A percentile compares a stretch with the other conserved stretches of the same genome.
Evolutionary conservation across 2,888 invertebrate species (phyloP).

Genomic region (Amorpha juglandis): DNA sequence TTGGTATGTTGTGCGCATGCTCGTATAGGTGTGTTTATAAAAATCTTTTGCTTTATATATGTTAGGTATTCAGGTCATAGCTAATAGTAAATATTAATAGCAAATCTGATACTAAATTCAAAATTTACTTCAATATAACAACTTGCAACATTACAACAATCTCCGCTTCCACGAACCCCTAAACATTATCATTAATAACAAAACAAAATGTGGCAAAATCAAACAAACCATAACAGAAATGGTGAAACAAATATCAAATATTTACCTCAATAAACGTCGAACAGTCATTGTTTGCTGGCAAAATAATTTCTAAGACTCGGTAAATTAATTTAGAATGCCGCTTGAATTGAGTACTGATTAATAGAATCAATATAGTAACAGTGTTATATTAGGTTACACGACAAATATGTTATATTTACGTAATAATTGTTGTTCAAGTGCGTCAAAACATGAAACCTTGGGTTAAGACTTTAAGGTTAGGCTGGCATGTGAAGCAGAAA

Average conservation of each 20-base stretch:
- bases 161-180: not conserved
- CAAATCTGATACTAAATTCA: too few species aligned
- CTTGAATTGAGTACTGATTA: constrained; percentile 63
- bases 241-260: constrained; percentile 68
- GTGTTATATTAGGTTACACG: constrained; percentile 44
- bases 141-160: not conserved
- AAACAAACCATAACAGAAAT: constrained; percentile 38
- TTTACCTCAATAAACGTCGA: constrained; percentile 67
- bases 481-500: not conserved
- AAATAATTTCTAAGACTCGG: constrained; percentile 75
- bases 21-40: too few species aligned
- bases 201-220: constrained; percentile 29
- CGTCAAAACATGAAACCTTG: not conserved
- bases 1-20: too few species aligned
- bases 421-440: constrained; percentile 34
- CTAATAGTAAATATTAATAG: too few species aligned
- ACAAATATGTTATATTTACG: constrained; percentile 46
- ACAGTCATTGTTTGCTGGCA: constrained; percentile 64
- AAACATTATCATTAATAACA: constrained; percentile 23
- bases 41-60: too few species aligned
- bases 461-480: not conserved
- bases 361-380: constrained; percentile 57
- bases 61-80: too few species aligned
- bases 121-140: too few species aligned
- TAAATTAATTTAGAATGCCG: constrained; percentile 75